Evolutionary conservation across 2,888 invertebrate genomes (phyloP), one percentile per base, ranked within the genome.

Genomic region (Microplitis deprimator): DNA sequence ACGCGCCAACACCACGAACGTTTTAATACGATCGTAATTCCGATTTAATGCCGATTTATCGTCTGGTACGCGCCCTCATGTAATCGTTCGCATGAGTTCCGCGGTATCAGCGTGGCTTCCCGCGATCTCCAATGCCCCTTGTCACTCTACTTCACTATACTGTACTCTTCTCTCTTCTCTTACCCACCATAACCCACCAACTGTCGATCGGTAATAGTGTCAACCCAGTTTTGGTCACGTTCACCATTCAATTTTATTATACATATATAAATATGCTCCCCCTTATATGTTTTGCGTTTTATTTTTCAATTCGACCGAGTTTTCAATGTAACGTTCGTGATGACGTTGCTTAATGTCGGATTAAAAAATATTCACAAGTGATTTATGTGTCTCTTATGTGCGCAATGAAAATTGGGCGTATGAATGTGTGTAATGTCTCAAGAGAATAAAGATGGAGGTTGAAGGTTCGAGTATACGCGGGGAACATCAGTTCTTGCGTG

Each of bases 11-110:
- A 81, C 80, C 79, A 79, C 80, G 82, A 81, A 74, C 72, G 79
- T 76, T 82, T 81, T 82, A 82, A 85, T 84, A 81, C 85, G 85
- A 87, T 85, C 85, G 87, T 88, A 88, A 88, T 87, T 87, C 87
- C 85, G 85, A 87, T 87, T 88, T 88, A 88, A 85, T 85, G 82
- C 84, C 87, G 85, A 87, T 88, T 88, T 88, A 88, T 87, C 85
- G 85, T 80, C 78, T 79, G 80, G 79, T 70, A 61, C 40, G 73
- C 64, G 67, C 70, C 70, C 73, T 71, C 60, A 39, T 76, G 38
- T 62, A 60, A 65, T 38, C n/a, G 40, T 50, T 13, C 7, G 60
- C 17, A 41, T 38, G 68, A 60, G 70, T 68, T 67, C 16, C 69
- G 41, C 60, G 69, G 70, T 65, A 61, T 77, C 77, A 64, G 10